Base-by-base conservation (phyloP, 2,797 vertebrate species). In the Hippocampus kuda region DNA sequence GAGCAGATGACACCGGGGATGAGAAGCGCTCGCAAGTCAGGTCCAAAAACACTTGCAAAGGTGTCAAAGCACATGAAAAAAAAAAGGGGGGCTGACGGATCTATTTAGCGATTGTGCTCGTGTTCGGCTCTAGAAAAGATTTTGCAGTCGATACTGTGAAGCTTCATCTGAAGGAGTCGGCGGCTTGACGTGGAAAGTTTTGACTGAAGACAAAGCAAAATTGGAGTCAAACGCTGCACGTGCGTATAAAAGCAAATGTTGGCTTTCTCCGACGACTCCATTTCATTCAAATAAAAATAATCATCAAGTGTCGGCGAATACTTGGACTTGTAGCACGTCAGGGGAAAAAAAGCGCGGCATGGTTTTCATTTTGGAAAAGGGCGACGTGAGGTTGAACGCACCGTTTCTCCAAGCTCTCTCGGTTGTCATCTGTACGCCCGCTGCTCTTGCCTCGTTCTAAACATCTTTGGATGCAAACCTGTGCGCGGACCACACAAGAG, bases 401-500 rank as follows among this genome's bases (percentile, higher is more conserved):
- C 96, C 97, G 94, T 89, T 98, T 99, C 76, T 94, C 91, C 90
- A 99, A 86, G 75, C 96, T 98, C 74, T 95, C 94, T 70, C 93
- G 91, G 91, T 99, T 99, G 86, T 99, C 97, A 24, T 99, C 97
- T 11, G 92, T 93, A 74, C 96, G 93, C 4, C 96, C 95, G 26
- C 97, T 99, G 89, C 91, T 95, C 83, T 97, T 97, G 65, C 97
- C 96, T 77, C 97, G 91, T 81, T 99, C 96, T 75, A 99, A 87
- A 88, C 97, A 99, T 75, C 97, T 89, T 51, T 90, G 68, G 49
- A 98, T 90, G 78, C 97, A 99, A 56, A 95, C 93, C 96, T 99
- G 82, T 22, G 67, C 68, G 66, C 42, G 72, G 51, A 64, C 26
- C 5, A 46, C 3, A 63, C 11, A 65, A 24, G 53, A 2, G 34